These are phyloP conservation scores for Dysdera silvatica DNA, from an alignment of 1,140 invertebrate genomes.

Conservation along the genomic window DNA sequence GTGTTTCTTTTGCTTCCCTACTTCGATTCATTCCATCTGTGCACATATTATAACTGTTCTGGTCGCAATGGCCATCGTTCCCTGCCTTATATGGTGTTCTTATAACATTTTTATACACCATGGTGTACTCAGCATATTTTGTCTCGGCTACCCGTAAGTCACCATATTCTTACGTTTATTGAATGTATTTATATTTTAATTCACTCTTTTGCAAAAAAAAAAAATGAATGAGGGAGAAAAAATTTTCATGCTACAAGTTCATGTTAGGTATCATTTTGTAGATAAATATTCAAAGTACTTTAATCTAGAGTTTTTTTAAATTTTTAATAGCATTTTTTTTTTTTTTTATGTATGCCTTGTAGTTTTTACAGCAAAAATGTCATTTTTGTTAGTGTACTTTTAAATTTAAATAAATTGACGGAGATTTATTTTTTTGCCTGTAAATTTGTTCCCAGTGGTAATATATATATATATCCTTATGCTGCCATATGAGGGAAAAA, in stretches of 20 bases:
- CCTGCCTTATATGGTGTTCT: conserved; percentile 54
- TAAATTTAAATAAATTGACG: too few species aligned
- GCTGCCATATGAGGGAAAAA: too few species aligned
- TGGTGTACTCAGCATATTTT: conserved; percentile 64
- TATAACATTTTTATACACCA: conserved; percentile 63
- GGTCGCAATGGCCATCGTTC: conserved; percentile 35
- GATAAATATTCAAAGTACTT: too few species aligned
- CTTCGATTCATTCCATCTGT: conserved; percentile 9
- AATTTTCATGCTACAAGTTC: conserved; percentile 10
- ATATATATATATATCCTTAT: too few species aligned
- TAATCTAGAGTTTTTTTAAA: background rate
- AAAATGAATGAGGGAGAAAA: background rate
- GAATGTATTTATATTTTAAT: conserved; percentile 34
- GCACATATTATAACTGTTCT: conserved; percentile 39
- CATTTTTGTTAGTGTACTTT: too few species aligned
- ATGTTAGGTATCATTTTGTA: too few species aligned
- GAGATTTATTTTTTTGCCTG: too few species aligned
- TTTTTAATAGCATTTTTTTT: conserved; percentile 23
- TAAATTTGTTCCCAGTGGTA: too few species aligned
- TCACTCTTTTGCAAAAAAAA: background rate
- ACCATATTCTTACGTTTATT: too few species aligned
- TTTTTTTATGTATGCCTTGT: background rate
- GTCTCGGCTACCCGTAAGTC: conserved; percentile 86
- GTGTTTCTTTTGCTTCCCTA: conserved; percentile 9
- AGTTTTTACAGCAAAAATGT: conserved; percentile 39